These are phyloP conservation scores for Stenolophus ochropezus DNA, from an alignment of 2,888 invertebrate genomes.

Conservation along the genomic window DNA sequence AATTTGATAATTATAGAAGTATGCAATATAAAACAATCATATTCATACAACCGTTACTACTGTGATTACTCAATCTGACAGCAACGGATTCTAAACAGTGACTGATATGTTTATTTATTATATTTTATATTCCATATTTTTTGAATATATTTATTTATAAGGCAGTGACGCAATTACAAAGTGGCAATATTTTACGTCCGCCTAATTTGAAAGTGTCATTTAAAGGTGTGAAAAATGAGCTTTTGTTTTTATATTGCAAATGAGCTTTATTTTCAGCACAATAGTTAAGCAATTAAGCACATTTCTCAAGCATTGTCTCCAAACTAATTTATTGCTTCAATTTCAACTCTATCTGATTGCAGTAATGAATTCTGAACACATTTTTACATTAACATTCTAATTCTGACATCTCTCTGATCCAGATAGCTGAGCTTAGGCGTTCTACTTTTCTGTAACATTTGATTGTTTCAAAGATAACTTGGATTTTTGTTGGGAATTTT, in stretches of 20 bases:
- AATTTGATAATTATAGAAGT: too few species aligned
- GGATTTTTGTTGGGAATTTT: constrained; percentile 15
- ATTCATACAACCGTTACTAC: too few species aligned
- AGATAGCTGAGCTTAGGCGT: constrained; percentile 18
- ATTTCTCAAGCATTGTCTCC: constrained; percentile 38
- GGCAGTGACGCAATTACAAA: too few species aligned
- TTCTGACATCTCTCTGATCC: constrained; percentile 40
- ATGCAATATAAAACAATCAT: too few species aligned
- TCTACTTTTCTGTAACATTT: constrained; percentile 15
- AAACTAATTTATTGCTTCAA: constrained; percentile 27
- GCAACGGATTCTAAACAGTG: too few species aligned
- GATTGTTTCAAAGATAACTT: constrained; percentile 17
- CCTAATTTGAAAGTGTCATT: background rate
- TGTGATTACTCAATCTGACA: too few species aligned
- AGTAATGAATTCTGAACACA: constrained; percentile 43
- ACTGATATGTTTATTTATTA: too few species aligned
- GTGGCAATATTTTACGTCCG: background rate
- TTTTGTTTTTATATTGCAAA: constrained; percentile 25
- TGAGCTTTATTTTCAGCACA: constrained; percentile 16
- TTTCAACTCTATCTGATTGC: constrained; percentile 33
- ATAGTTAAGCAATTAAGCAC: constrained; percentile 36
- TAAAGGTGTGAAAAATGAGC: constrained; percentile 1
- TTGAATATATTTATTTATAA: too few species aligned
- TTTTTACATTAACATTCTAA: constrained; percentile 49
- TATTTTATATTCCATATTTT: too few species aligned